These are phyloP conservation scores for Nothocercus julius DNA, from an alignment of 2,113 vertebrate genomes.

Conservation along the genomic window DNA sequence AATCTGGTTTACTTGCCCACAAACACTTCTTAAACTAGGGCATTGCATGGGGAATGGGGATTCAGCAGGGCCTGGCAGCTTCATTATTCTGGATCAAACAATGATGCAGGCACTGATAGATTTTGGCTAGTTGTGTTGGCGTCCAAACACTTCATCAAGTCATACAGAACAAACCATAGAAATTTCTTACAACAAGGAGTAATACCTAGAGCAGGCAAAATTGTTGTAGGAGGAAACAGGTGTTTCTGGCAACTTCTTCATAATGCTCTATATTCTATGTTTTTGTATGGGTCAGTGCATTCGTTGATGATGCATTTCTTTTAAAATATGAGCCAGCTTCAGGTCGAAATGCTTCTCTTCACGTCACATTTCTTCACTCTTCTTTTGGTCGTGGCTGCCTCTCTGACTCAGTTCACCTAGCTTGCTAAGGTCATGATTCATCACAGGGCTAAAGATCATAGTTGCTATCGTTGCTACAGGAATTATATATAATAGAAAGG, in stretches of 20 bases:
- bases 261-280: not conserved
- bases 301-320: not conserved
- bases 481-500: not conserved
- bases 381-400: not conserved
- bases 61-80: not conserved
- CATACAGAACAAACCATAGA: not conserved
- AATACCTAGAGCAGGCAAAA: not conserved
- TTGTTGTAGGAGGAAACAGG: not conserved
- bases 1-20: not conserved
- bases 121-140: not conserved
- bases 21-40: not conserved
- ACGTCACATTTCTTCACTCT: not conserved
- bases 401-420: not conserved
- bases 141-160: not conserved
- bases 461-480: not conserved
- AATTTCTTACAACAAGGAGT: not conserved
- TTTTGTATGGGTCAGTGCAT: not conserved
- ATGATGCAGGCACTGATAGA: not conserved
- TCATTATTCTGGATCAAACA: not conserved
- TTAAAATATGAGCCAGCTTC: not conserved
- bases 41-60: fast-evolving
- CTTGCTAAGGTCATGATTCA: not conserved
- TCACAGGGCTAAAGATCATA: not conserved
- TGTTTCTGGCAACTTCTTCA: not conserved
- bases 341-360: not conserved